Evolutionary conservation across 2,113 vertebrate genomes (phyloP).

Genomic region (Psilopsiagon aurifrons): DNA sequence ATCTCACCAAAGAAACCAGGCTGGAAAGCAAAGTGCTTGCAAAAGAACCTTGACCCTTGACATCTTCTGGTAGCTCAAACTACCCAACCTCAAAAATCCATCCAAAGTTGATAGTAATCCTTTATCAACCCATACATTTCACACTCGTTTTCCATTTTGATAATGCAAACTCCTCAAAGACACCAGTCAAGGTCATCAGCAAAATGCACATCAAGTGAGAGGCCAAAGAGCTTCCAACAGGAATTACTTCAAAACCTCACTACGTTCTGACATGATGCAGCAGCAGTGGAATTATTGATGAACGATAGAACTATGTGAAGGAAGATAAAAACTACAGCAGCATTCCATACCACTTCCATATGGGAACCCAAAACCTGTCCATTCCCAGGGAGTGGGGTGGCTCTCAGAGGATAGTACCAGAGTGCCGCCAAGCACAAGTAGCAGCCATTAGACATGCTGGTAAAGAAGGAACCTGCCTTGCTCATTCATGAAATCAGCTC

Average conservation of each 20-base stretch:
- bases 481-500: background rate
- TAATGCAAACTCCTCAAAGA: background rate
- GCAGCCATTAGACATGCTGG: background rate
- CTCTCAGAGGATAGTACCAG: background rate
- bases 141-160: background rate
- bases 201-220: background rate
- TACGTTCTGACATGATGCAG: background rate
- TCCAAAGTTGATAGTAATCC: background rate
- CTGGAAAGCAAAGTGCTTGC: background rate
- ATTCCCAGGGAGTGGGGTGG: rapidly evolving
- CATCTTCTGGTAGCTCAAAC: background rate
- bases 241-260: background rate
- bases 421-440: background rate
- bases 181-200: background rate
- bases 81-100: background rate
- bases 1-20: background rate
- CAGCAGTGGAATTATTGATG: background rate
- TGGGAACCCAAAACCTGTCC: background rate
- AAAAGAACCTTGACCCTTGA: background rate
- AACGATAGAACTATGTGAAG: background rate
- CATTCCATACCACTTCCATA: background rate
- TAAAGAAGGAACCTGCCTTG: background rate
- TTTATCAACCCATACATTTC: background rate
- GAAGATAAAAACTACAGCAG: background rate
- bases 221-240: background rate